Evolutionary conservation across 1,140 invertebrate genomes (phyloP).

Genomic region (Parapsyche elsis): DNA sequence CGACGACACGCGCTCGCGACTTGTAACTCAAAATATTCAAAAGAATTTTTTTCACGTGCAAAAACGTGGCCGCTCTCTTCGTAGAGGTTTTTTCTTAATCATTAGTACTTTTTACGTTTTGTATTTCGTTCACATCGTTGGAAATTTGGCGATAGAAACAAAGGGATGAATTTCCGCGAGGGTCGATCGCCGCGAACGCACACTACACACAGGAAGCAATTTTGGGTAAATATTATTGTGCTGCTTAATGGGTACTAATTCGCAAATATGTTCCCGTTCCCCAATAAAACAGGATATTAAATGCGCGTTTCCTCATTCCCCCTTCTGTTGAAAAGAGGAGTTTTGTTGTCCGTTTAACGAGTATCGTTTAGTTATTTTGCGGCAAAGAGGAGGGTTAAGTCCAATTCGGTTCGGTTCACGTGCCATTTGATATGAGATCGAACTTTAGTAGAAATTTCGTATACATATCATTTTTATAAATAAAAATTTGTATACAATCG

Average conservation of each 20-base stretch:
- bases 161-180: not conserved
- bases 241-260: constrained; percentile 17
- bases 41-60: not conserved
- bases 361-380: not conserved
- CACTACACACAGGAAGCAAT: constrained; percentile 27
- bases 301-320: not conserved
- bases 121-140: too few relatives aligned
- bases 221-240: constrained; percentile 29
- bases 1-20: not conserved
- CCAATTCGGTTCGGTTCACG: too few relatives aligned
- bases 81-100: not conserved
- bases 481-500: too few relatives aligned
- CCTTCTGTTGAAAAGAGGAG: not conserved
- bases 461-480: too few relatives aligned
- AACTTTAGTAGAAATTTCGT: too few relatives aligned
- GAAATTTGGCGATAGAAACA: not conserved
- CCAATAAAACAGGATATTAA: constrained; percentile 31
- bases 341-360: not conserved
- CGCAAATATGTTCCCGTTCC: constrained; percentile 17
- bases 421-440: too few relatives aligned
- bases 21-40: constrained; percentile 10
- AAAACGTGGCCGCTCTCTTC: not conserved
- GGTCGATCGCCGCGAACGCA: not conserved
- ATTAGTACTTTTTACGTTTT: too few relatives aligned
- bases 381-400: not conserved